phyloP scores from a whole-genome alignment of 2,888 invertebrate genomes.

The Microctonus brassicae region DNA sequence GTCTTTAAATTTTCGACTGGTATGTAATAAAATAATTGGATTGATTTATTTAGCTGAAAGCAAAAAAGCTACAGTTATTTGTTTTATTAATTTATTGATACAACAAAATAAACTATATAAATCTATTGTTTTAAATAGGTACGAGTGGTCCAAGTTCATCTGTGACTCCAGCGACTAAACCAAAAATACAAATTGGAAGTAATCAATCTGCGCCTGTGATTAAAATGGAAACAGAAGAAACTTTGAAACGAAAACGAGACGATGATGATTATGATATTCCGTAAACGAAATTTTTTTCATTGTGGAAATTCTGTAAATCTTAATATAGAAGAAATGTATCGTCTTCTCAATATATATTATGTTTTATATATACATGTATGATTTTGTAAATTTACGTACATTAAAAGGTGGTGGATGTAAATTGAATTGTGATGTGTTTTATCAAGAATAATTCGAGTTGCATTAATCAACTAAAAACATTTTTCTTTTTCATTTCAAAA shows the following conservation, averaged over 20 bases:
- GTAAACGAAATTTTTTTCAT: conserved; percentile 48
- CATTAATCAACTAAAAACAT: too few relatives aligned
- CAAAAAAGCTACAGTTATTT: too few relatives aligned
- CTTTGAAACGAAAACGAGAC: conserved; percentile 63
- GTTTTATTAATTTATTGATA: too few relatives aligned
- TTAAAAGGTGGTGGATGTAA: too few relatives aligned
- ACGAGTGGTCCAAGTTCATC: conserved; percentile 50
- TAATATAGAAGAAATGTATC: neutral
- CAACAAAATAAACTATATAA: neutral
- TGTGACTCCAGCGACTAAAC: conserved; percentile 57
- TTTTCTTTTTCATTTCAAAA: too few relatives aligned
- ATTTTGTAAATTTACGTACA: neutral
- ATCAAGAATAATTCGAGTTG: too few relatives aligned
- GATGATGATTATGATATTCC: conserved; percentile 66
- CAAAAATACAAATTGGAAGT: conserved; percentile 63
- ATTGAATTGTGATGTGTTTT: too few relatives aligned
- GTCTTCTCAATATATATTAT: neutral
- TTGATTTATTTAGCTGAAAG: too few relatives aligned
- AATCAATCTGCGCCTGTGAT: conserved; percentile 57
- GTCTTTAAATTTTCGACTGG: conserved; percentile 78
- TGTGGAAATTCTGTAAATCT: neutral
- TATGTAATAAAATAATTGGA: conserved; percentile 41
- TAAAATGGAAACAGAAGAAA: conserved; percentile 61
- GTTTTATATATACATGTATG: too few relatives aligned
- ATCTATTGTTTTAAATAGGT: conserved; percentile 37